These are phyloP conservation scores for Embiotoca jacksoni DNA, from an alignment of 2,113 vertebrate species.

Conservation along the genomic window DNA sequence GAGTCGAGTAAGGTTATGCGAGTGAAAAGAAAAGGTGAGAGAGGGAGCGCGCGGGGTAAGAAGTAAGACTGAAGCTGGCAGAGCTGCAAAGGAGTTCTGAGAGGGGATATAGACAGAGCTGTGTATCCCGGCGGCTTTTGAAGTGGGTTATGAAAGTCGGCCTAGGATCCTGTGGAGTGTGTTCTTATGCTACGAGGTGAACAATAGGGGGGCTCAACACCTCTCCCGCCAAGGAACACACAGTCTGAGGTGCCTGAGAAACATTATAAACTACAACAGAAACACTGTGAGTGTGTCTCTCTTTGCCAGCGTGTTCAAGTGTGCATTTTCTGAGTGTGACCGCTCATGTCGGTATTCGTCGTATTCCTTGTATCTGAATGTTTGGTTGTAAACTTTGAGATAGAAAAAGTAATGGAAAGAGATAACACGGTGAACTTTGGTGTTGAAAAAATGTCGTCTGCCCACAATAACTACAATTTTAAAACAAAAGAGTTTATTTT, in stretches of 20 bases:
- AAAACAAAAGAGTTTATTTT: conserved; percentile 9
- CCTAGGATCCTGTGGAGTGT: conserved; percentile 35
- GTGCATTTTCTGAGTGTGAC: too few species aligned
- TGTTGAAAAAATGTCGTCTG: conserved; percentile 9
- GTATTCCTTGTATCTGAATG: background rate
- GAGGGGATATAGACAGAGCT: conserved; percentile 41
- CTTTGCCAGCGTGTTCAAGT: background rate
- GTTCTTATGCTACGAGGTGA: conserved; percentile 42
- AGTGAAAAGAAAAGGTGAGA: conserved; percentile 29
- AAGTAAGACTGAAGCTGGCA: conserved; percentile 17
- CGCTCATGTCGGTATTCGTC: background rate
- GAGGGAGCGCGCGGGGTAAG: conserved; percentile 2
- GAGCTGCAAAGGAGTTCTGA: conserved; percentile 32
- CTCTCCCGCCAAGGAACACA: conserved; percentile 35
- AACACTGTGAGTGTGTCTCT: conserved; percentile 11
- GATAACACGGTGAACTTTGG: conserved; percentile 11
- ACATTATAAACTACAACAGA: conserved; percentile 32
- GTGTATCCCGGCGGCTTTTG: conserved; percentile 48
- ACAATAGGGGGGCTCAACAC: conserved; percentile 42
- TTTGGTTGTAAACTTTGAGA: background rate
- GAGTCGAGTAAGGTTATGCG: conserved; percentile 13
- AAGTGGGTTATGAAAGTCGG: conserved; percentile 60
- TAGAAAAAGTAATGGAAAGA: background rate
- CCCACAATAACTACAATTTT: conserved; percentile 8
- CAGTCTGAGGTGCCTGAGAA: conserved; percentile 26